Conservation (phyloP, 2,113 vertebrate genomes). For the Syngnathus floridae region DNA sequence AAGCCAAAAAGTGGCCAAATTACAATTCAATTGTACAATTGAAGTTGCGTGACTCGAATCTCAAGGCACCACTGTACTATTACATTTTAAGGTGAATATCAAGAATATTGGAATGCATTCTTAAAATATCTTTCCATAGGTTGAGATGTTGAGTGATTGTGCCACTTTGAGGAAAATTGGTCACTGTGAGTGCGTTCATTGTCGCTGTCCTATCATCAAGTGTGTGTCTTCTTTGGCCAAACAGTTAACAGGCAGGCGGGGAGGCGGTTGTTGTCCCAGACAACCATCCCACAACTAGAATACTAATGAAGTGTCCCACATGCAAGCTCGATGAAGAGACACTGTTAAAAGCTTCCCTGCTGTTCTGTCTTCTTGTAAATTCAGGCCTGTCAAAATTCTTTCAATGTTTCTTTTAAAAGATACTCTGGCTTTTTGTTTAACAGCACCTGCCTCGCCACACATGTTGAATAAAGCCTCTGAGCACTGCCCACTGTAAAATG, state of each 20-base stretch:
- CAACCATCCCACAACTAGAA: conserved; percentile 46
- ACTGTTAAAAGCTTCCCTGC: conserved; percentile 38
- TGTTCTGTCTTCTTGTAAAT: neutral
- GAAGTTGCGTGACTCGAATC: too few relatives aligned
- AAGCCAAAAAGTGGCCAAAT: too few relatives aligned
- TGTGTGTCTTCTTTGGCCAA: conserved; percentile 26
- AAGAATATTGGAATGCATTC: neutral
- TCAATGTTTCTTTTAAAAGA: conserved; percentile 10
- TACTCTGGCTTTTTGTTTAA: neutral
- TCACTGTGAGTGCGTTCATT: conserved; percentile 8
- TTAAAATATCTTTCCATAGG: neutral
- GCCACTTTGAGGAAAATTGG: conserved; percentile 7
- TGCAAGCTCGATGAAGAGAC: conserved; percentile 43
- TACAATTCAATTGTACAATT: too few relatives aligned
- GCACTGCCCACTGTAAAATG: neutral
- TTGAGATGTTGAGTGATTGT: neutral
- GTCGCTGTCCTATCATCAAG: conserved; percentile 30
- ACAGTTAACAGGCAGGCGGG: conserved; percentile 35
- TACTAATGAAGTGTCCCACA: conserved; percentile 57
- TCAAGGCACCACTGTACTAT: neutral
- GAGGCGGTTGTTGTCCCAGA: conserved; percentile 51
- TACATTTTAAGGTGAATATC: neutral
- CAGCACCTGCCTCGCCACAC: conserved; percentile 14
- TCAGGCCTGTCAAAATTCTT: neutral
- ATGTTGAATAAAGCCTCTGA: conserved; percentile 14